Conservation (phyloP, 1,140 invertebrate genomes). For the Luehdorfia chinensis region DNA sequence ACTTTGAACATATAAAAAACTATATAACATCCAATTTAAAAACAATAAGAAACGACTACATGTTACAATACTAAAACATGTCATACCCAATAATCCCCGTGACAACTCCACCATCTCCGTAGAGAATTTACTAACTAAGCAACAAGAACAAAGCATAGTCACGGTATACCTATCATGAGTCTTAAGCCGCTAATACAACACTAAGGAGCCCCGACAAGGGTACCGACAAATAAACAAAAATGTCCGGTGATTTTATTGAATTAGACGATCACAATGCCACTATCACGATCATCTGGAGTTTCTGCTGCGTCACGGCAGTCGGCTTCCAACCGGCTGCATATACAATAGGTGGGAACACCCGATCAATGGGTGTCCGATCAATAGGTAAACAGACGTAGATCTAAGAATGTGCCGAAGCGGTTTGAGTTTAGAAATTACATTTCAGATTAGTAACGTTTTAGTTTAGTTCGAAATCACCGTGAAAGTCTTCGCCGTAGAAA, state of each 20-base stretch:
- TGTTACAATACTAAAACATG: conserved; percentile 12
- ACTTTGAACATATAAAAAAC: too few relatives aligned
- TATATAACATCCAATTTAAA: neutral
- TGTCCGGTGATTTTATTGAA: conserved; percentile 74
- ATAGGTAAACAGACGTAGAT: conserved; percentile 44
- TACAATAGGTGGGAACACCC: conserved; percentile 71
- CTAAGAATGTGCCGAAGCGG: neutral
- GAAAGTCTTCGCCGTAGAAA: too few relatives aligned
- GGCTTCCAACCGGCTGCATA: conserved; percentile 46
- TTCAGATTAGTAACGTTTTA: too few relatives aligned
- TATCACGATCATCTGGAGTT: conserved; percentile 34
- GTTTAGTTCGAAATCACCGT: too few relatives aligned
- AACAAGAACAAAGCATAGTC: conserved; percentile 53
- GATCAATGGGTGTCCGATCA: conserved; percentile 70
- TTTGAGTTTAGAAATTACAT: too few relatives aligned
- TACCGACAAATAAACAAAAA: conserved; percentile 71
- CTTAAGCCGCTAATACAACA: conserved; percentile 57
- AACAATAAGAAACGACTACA: neutral
- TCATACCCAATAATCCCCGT: conserved; percentile 18
- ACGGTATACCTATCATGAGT: conserved; percentile 43
- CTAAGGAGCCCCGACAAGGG: conserved; percentile 53
- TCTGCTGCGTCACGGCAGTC: conserved; percentile 55
- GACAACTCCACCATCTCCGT: conserved; percentile 18
- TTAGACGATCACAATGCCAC: conserved; percentile 68
- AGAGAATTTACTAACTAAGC: conserved; percentile 23